phyloP scores from a whole-genome alignment of 35 echinoderm and acorn worm species.

The Hemicentrotus pulcherrimus region DNA sequence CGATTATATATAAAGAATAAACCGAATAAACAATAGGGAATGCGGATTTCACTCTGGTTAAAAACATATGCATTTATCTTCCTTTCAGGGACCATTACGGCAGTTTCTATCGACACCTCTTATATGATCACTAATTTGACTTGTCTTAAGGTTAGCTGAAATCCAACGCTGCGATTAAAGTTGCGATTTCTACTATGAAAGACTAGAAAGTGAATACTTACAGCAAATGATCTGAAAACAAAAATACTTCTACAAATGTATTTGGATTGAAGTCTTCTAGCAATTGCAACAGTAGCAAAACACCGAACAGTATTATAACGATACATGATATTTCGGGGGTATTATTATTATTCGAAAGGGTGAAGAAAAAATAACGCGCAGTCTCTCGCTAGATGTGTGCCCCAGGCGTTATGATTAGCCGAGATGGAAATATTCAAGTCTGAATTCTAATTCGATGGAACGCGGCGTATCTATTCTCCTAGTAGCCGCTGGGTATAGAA shows the following conservation, averaged over 20 bases:
- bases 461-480: not conserved
- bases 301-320: not conserved
- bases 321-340: not conserved
- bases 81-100: no score
- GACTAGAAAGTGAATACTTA: no score
- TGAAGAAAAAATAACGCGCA: not conserved
- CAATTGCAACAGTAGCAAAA: not conserved
- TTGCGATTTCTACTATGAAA: no score
- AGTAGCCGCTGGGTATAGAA: not conserved
- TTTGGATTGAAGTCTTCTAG: no score
- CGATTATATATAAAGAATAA: no score
- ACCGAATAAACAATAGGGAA: no score
- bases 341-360: not conserved
- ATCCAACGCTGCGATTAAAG: no score
- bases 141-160: no score
- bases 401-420: not conserved
- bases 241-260: not conserved
- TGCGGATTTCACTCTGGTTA: no score
- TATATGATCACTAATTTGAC: no score
- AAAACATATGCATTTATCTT: no score
- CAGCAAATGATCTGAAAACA: not conserved
- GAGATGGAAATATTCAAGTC: not conserved
- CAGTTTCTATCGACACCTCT: no score
- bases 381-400: not conserved
- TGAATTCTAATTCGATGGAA: conserved; percentile 3